phyloP scores from a whole-genome alignment of 2,888 invertebrate genomes.

The Erebia aethiops region DNA sequence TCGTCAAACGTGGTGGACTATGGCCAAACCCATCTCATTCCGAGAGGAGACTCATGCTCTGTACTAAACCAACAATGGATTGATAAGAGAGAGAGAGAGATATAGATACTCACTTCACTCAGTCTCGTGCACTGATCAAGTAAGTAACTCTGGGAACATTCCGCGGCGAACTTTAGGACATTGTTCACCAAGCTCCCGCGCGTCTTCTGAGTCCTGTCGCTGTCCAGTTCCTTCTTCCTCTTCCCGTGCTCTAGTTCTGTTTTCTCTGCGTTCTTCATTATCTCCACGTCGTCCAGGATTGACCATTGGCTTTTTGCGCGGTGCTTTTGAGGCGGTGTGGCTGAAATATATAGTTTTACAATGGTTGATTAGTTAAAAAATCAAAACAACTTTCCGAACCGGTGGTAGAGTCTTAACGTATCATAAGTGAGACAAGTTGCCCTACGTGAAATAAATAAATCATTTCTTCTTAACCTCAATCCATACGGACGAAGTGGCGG shows the following conservation, averaged over 20 bases:
- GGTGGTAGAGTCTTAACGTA: too few relatives aligned
- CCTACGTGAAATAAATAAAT: too few relatives aligned
- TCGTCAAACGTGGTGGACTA: too few relatives aligned
- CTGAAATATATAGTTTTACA: conserved; percentile 49
- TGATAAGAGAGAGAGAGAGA: not conserved
- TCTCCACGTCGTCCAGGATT: conserved; percentile 60
- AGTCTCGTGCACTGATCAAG: conserved; percentile 77
- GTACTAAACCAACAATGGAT: too few relatives aligned
- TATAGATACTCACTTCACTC: conserved; percentile 67
- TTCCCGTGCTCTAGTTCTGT: conserved; percentile 37
- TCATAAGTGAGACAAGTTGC: too few relatives aligned
- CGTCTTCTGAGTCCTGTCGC: conserved; percentile 57
- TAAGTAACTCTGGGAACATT: conserved; percentile 74
- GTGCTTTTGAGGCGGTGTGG: conserved; percentile 59
- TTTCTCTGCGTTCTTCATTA: conserved; percentile 47
- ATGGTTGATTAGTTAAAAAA: too few relatives aligned
- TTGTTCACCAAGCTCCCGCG: conserved; percentile 63
- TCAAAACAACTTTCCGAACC: too few relatives aligned
- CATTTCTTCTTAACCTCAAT: too few relatives aligned
- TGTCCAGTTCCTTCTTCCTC: conserved; percentile 44
- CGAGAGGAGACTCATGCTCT: too few relatives aligned
- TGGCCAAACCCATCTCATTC: too few relatives aligned
- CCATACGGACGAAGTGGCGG: too few relatives aligned
- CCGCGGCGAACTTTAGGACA: conserved; percentile 74
- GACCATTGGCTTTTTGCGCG: conserved; percentile 66